Conservation (phyloP, 2,113 vertebrate species). For the Onychostoma macrolepis region DNA sequence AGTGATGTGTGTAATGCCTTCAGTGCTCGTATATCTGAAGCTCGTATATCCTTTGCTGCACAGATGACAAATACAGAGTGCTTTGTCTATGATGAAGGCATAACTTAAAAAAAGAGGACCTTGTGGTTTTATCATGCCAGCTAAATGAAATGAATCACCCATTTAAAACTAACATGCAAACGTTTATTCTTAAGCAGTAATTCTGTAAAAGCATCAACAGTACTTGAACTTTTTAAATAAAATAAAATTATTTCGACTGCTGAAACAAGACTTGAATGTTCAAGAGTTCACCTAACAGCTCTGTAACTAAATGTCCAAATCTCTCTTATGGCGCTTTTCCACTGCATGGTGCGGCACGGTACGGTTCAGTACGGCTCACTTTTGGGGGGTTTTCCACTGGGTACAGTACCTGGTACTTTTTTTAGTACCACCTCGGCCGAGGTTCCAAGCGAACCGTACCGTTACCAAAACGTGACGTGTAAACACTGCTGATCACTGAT, state of each 20-base stretch:
- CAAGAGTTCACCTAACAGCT: neutral
- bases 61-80: neutral
- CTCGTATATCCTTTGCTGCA: no score
- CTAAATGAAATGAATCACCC: neutral
- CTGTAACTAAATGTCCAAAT: constrained; percentile 21
- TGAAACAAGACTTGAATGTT: neutral
- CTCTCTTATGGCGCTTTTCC: constrained; percentile 61
- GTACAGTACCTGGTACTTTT: no score
- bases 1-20: neutral
- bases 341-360: no score
- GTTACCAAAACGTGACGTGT: no score
- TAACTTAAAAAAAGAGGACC: neutral
- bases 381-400: no score
- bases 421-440: no score
- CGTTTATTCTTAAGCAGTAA: neutral
- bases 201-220: neutral
- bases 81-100: constrained; percentile 20
- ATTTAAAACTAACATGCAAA: neutral
- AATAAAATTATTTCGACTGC: neutral
- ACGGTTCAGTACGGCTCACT: no score
- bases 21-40: neutral
- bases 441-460: no score
- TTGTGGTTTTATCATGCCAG: neutral
- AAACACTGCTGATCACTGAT: no score
- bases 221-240: neutral